Evolutionary conservation across 2,797 vertebrate species (phyloP), one percentile per base, ranked within the genome.

Genomic region (Pseudocheirus occidentalis): DNA sequence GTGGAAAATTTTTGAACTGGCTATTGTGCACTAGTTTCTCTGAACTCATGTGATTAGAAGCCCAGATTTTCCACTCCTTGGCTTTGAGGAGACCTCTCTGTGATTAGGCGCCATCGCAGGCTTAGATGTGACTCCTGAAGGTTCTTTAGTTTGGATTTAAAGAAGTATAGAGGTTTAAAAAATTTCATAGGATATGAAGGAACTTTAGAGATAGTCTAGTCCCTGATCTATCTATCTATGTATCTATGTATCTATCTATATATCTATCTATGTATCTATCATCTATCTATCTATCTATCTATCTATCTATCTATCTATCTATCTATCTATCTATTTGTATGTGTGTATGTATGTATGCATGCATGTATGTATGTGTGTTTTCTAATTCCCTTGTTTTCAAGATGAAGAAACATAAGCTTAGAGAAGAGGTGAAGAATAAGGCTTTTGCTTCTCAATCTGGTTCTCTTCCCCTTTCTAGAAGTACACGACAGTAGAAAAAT

Each of bases 111-210:
- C 59, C n/a, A 90, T 40, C 2, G 1, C 3, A 40, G 53, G 27
- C 58, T 92, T 90, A 58, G 28, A 66, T 92, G 89, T 95, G 94
- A 58, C 57, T 89, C 81, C 54, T 31, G 57, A 55, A 55, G 52
- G 90, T 90, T 89, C 94, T 28, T 28, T 27, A 2, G 6, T 27
- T 40, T 31, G 73, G 53, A 50, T 57, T 34, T 56, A 57, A 56
- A 57, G 94, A 91, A 93, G 66, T n/a, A 58, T 34, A 1, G 31
- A 87, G 21, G 18, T 81, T 27, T 81, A 87, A 87, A 87, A 87
- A 46, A 4, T 87, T 87, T 50, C 73, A 27, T 46, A 50, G 21
- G 31, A 46, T 87, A 12, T 87, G 40, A 87, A 87, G 73, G 73
- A 87, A 87, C 40, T 50, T 11, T 50, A 87, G 73, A 87, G 21